Base-by-base conservation (phyloP, 2,797 vertebrate genomes). In the Pantherophis vulpinus region DNA sequence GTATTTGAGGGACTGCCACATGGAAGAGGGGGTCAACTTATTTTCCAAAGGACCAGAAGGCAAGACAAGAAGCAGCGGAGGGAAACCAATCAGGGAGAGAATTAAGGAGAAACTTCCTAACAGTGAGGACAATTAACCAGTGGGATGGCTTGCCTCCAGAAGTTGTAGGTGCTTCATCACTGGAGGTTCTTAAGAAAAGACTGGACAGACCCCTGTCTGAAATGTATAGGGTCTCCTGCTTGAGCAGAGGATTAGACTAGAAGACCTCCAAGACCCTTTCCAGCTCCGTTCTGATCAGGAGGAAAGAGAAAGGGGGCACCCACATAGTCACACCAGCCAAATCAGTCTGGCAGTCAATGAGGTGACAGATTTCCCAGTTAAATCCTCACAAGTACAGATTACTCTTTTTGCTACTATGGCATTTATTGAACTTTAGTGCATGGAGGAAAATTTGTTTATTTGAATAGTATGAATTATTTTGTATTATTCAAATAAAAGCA, bases 381-480 rank as follows among this genome's bases (percentile, higher is more conserved):
- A 23, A 47, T 83, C 74, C 74, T 83, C 32, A 25, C 3, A 25
- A 23, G 20, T 83, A 4, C 32, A 79, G 16, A 32, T 63, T 56
- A 47, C 93, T 93, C n/a, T 91, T 88, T 88, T 94, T 91, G 51
- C 92, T 91, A 32, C 2, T 94, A 86, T 95, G 93, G 66, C 5
- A 5, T 95, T 59, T 92, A 70, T 93, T 27, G 86, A 92, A 32
- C 87, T 66, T 29, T 0, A 11, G 91, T 92, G 20, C 88, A 61
- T 55, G 0, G 10, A 91, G 83, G 90, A 83, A 93, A 91, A 63
- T 93, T 88, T 94, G 54, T 37, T 42, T 83, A 51, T 94, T 93
- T 83, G 37, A 86, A 58, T 54, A 51, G 1, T 91, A 66, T 89
- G 59, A 70, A 90, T 90, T 61, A 89, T 88, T 83, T 89, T 74